phyloP scores from a whole-genome alignment of 2,888 invertebrate species.

The Spodoptera littoralis region DNA sequence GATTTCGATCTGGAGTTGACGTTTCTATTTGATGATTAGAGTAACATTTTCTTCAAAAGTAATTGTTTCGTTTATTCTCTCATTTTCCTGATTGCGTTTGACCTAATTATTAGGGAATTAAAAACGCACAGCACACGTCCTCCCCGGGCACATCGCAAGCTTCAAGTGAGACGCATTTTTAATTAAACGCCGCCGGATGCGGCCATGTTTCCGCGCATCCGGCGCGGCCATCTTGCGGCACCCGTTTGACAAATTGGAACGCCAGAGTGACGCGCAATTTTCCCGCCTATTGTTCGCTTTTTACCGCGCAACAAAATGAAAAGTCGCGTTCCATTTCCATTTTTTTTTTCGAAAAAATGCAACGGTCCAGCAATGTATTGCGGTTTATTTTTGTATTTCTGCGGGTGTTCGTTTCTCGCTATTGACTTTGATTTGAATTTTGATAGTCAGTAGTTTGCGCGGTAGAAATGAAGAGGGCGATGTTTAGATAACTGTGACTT shows the following conservation, averaged over 20 bases:
- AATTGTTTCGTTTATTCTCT: conserved; percentile 13
- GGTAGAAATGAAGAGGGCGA: conserved; percentile 24
- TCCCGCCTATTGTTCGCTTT: conserved; percentile 87
- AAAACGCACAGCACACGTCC: conserved; percentile 66
- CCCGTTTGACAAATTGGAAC: conserved; percentile 88
- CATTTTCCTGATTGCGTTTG: conserved; percentile 37
- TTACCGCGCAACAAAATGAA: conserved; percentile 87
- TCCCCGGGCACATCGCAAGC: conserved; percentile 66
- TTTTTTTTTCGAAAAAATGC: conserved; percentile 77
- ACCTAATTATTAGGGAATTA: conserved; percentile 59
- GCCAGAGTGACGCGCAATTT: conserved; percentile 89
- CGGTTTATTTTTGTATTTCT: conserved; percentile 72
- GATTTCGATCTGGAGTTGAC: neutral
- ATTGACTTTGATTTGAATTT: conserved; percentile 77
- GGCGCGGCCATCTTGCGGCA: conserved; percentile 85
- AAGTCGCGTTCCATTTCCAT: conserved; percentile 82
- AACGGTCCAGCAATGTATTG: conserved; percentile 71
- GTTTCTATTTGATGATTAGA: conserved; percentile 1
- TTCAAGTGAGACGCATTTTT: conserved; percentile 86
- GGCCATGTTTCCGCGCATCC: conserved; percentile 82
- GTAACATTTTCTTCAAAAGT: neutral
- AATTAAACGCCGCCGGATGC: conserved; percentile 85
- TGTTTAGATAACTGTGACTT: conserved; percentile 37
- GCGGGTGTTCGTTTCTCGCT: conserved; percentile 74
- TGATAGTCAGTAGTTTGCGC: conserved; percentile 60